Base-by-base conservation (phyloP, 2,797 vertebrate species). In the Acomys russatus region DNA sequence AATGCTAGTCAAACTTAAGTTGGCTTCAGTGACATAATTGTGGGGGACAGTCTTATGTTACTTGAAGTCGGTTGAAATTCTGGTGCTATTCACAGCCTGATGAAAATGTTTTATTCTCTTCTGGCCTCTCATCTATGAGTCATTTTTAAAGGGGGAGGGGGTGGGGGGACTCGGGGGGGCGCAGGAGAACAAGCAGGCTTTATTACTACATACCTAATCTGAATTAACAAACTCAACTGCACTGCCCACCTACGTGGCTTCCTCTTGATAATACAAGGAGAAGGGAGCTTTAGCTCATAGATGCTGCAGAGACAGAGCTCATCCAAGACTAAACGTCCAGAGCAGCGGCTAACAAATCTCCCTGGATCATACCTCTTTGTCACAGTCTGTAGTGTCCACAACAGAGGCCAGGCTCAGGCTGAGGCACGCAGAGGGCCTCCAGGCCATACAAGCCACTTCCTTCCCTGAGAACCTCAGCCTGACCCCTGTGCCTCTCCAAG, bases 41-140 rank as follows among this genome's bases (percentile, higher is more conserved):
- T 20, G 3, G 1, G 1, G 77, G 82, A 28, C 86, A 76, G 71
- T 87, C 63, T 73, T 38, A 18, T 33, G 77, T 88, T 70, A 74
- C 73, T 2, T 49, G 70, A 95, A 82, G 73, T 70, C 35, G 87
- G 92, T 92, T 94, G 95, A 78, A 73, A 49, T 44, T 63, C 94
- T 90, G 61, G 56, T 14, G 22, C 86, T 12, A 33, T 33, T 93
- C 95, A 79, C 64, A 38, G 68, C n/a, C 94, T 78, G 49, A 44
- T 28, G n/a, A 90, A 87, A 90, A 89, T 2, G 1, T 88, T 76
- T 84, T 84, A 30, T 91, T 97, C 93, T 91, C 96, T 94, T 94
- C 96, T 59, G 83, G 89, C 56, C 79, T 97, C 82, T 96, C 97
- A 94, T 61, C 0, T 96, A 73, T 83, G 97, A 96, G 87, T 93